A percentile compares a stretch with the other conserved stretches of the same genome.
These are phyloP conservation scores for Climacteris rufus DNA, from an alignment of 2,113 vertebrate genomes.

Conservation along the genomic window DNA sequence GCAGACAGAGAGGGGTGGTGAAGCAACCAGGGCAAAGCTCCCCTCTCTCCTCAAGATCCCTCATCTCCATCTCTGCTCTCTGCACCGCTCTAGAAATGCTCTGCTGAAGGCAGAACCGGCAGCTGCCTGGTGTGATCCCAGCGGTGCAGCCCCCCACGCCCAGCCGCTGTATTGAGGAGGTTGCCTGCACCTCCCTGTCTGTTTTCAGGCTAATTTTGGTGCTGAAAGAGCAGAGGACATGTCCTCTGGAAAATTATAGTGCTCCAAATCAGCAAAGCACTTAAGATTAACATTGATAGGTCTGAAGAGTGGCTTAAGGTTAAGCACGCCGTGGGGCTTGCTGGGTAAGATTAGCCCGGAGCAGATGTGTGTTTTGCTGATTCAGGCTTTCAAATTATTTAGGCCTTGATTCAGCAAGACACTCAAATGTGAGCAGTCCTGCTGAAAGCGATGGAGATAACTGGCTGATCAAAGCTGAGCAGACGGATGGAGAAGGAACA, in stretches of 20 bases:
- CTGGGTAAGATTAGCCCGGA: neutral
- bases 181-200: neutral
- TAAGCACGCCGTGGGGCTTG: neutral
- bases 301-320: constrained; percentile 20
- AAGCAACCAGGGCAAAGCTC: accelerated
- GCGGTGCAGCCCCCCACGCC: accelerated
- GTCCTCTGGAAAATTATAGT: neutral
- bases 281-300: constrained; percentile 7
- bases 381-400: neutral
- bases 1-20: accelerated
- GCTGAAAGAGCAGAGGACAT: neutral
- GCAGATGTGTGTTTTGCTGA: neutral
- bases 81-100: neutral
- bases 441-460: neutral
- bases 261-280: neutral
- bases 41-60: too few relatives aligned
- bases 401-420: constrained; percentile 1
- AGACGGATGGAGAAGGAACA: neutral
- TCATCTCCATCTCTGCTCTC: neutral
- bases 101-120: neutral
- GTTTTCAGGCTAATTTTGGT: neutral
- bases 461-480: neutral
- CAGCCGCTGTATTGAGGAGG: neutral
- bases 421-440: neutral
- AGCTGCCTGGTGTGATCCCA: neutral